Percentiles rank a stretch among this genome's conserved stretches.
phyloP scores from a whole-genome alignment of 53 echinoderm and acorn worm genomes.

The Astropecten irregularis region DNA sequence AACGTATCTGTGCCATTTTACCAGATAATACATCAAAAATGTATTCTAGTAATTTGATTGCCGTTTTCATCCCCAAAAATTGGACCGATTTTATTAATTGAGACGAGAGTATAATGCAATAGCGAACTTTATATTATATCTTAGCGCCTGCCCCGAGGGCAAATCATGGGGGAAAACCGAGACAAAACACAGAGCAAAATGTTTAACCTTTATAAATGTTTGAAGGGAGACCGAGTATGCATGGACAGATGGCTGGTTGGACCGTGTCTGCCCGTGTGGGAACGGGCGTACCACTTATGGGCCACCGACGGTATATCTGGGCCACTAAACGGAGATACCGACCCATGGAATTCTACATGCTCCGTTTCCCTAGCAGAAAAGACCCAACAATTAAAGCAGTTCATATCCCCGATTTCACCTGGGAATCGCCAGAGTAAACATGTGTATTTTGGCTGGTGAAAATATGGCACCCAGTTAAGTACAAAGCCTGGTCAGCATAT shows the following conservation, averaged over 20 bases:
- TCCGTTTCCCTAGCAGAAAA: constrained; percentile 24
- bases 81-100: constrained; percentile 15
- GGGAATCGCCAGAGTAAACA: constrained; percentile 49
- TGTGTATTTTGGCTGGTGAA: constrained; percentile 49
- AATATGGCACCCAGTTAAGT: constrained; percentile 16
- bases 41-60: not conserved
- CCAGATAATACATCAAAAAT: too few species aligned
- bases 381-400: constrained; percentile 12
- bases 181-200: too few species aligned
- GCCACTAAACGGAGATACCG: not conserved
- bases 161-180: too few species aligned
- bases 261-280: not conserved
- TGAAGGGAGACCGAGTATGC: too few species aligned
- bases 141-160: too few species aligned
- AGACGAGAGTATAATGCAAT: constrained; percentile 26
- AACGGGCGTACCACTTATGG: not conserved
- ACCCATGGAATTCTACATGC: constrained; percentile 17
- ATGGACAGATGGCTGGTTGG: constrained; percentile 37
- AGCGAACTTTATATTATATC: constrained; percentile 19
- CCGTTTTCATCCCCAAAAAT: not conserved
- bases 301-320: constrained; percentile 16
- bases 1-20: too few species aligned
- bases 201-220: constrained; percentile 45
- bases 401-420: constrained; percentile 31
- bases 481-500: constrained; percentile 20